Evolutionary conservation across 2,113 vertebrate genomes (phyloP).

Genomic region (Engystomops pustulosus): DNA sequence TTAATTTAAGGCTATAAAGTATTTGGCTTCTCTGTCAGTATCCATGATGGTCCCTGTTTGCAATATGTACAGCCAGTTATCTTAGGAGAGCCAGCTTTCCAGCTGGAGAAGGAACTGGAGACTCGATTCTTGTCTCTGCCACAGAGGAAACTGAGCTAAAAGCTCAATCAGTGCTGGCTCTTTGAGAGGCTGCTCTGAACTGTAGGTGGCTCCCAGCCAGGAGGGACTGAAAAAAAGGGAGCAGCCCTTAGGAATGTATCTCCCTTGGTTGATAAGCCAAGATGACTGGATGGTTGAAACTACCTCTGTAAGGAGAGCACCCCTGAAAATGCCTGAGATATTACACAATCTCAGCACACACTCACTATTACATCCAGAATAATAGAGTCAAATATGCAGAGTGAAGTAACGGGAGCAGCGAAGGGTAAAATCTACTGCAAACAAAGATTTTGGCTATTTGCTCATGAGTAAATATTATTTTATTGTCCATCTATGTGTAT

Average conservation of each 20-base stretch:
- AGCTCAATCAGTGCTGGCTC: slow-evolving; percentile 46
- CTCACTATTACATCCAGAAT: slow-evolving; percentile 15
- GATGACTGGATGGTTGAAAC: slow-evolving; percentile 65
- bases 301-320: slow-evolving; percentile 61
- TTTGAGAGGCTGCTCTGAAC: slow-evolving; percentile 55
- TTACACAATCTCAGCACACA: slow-evolving; percentile 67
- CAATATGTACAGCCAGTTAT: slow-evolving; percentile 31
- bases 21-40: neutral
- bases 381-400: neutral
- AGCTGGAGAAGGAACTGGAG: slow-evolving; percentile 43
- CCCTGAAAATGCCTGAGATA: slow-evolving; percentile 60
- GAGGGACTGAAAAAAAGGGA: slow-evolving; percentile 68
- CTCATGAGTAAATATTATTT: slow-evolving; percentile 10
- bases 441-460: neutral
- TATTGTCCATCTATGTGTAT: neutral
- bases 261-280: slow-evolving; percentile 68
- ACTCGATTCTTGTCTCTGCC: slow-evolving; percentile 26
- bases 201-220: slow-evolving; percentile 64
- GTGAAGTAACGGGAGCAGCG: slow-evolving; percentile 1
- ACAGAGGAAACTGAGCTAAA: slow-evolving; percentile 57
- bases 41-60: slow-evolving; percentile 43
- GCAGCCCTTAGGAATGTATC: slow-evolving; percentile 74
- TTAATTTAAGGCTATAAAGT: slow-evolving; percentile 6
- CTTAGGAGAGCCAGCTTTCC: slow-evolving; percentile 27
- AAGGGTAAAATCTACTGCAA: neutral